Evolutionary conservation across 2,113 vertebrate genomes (phyloP).

Genomic region (Rhineura floridana): DNA sequence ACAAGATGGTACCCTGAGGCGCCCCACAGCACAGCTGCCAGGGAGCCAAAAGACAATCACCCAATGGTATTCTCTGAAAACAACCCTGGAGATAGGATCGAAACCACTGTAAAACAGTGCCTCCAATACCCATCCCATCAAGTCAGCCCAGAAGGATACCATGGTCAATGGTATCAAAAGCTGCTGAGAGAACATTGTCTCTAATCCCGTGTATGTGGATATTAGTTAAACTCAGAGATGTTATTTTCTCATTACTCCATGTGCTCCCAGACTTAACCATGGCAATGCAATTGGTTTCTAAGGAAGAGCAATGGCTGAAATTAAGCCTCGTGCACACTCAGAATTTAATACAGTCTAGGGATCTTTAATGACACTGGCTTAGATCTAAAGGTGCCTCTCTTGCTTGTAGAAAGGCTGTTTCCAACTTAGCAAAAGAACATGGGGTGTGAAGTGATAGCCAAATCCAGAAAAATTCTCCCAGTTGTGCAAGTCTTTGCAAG

Average conservation of each 20-base stretch:
- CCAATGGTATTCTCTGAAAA: too few species aligned
- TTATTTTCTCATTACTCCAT: not conserved
- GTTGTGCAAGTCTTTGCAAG: not conserved
- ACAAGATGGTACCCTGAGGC: too few species aligned
- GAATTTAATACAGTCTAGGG: not conserved
- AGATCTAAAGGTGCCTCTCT: not conserved
- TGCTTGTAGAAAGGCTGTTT: not conserved
- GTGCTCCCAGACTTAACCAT: not conserved
- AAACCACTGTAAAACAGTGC: too few species aligned
- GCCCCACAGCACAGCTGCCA: too few species aligned
- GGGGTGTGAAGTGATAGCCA: not conserved
- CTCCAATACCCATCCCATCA: too few species aligned
- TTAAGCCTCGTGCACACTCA: not conserved
- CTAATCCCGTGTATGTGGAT: not conserved
- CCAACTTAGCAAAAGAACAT: not conserved
- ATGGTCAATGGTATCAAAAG: too few species aligned
- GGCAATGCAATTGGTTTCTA: not conserved
- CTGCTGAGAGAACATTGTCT: too few species aligned
- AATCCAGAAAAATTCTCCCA: not conserved
- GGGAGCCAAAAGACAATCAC: too few species aligned
- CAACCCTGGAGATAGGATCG: too few species aligned
- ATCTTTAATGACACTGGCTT: not conserved
- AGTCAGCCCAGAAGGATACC: too few species aligned
- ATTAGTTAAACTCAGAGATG: not conserved
- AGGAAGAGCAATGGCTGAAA: not conserved